These are phyloP conservation scores for Vanessa cardui DNA, from an alignment of 2,888 invertebrate species.

Conservation along the genomic window DNA sequence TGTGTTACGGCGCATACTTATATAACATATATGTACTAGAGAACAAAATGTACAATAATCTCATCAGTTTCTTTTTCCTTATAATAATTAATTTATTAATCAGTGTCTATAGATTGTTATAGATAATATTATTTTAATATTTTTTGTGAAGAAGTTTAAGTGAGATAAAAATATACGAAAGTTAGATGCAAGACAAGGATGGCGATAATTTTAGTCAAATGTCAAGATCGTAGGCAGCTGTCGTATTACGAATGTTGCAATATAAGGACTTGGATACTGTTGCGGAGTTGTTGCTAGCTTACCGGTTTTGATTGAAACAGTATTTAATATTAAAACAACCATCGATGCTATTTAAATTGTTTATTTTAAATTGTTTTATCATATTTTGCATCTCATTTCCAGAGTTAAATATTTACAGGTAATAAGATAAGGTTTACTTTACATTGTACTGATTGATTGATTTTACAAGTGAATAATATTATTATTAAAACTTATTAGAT, in stretches of 20 bases:
- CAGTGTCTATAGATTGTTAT: too few species aligned
- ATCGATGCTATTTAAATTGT: too few species aligned
- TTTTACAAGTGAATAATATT: constrained; percentile 6
- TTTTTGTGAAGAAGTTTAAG: constrained; percentile 2
- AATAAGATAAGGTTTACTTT: neutral
- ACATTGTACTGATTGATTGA: neutral
- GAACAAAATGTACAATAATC: too few species aligned
- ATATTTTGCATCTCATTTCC: too few species aligned
- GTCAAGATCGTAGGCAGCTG: constrained; percentile 53
- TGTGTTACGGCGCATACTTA: constrained; percentile 5
- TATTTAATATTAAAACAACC: neutral
- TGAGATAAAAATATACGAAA: constrained; percentile 15
- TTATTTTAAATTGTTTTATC: too few species aligned
- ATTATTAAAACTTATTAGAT: constrained; percentile 31
- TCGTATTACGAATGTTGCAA: constrained; percentile 47
- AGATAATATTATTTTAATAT: too few species aligned
- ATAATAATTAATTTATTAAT: too few species aligned
- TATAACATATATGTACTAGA: neutral
- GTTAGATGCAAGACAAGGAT: constrained; percentile 23
- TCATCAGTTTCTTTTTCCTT: too few species aligned
- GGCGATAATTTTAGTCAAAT: constrained; percentile 48
- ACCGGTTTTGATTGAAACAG: constrained; percentile 12
- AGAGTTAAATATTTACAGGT: neutral
- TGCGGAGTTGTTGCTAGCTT: constrained; percentile 8
- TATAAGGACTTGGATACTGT: constrained; percentile 41